Evolutionary conservation across 2,888 invertebrate species (phyloP).

Genomic region (Drosophila eohydei): DNA sequence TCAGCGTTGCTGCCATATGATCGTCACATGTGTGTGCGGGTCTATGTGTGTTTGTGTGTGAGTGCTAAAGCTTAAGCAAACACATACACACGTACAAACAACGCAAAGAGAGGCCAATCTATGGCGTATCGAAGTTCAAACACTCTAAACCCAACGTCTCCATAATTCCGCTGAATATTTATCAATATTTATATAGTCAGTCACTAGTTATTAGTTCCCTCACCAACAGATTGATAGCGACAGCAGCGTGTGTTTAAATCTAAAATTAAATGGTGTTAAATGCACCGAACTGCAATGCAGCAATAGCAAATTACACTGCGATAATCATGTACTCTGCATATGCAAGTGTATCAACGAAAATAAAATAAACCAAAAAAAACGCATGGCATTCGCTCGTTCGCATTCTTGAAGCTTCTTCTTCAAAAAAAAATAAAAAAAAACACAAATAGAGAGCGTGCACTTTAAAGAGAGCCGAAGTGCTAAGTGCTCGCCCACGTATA

Average conservation of each 20-base stretch:
- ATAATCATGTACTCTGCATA: constrained; percentile 20
- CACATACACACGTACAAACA: constrained; percentile 29
- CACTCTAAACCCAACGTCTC: constrained; percentile 51
- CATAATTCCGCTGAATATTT: constrained; percentile 17
- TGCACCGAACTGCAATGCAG: background rate
- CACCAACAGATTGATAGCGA: background rate
- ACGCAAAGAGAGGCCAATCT: constrained; percentile 48
- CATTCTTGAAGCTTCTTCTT: constrained; percentile 58
- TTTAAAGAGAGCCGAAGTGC: constrained; percentile 19
- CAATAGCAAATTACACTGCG: constrained; percentile 16
- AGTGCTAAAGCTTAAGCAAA: constrained; percentile 70
- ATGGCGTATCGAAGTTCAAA: constrained; percentile 58
- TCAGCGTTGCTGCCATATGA: constrained; percentile 62
- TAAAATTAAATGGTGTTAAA: constrained; percentile 4
- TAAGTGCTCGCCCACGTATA: constrained; percentile 36
- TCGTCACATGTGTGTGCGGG: constrained; percentile 45
- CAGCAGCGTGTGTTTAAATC: constrained; percentile 6
- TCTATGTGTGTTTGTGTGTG: constrained; percentile 19
- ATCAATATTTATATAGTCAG: constrained; percentile 7
- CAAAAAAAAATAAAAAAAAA: background rate
- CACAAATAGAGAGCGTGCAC: constrained; percentile 16
- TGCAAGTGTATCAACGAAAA: constrained; percentile 37
- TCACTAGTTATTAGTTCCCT: background rate
- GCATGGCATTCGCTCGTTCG: constrained; percentile 36
- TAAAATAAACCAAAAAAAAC: constrained; percentile 2